These are phyloP conservation scores for Prolemur simus DNA, from an alignment of 2,113 vertebrate genomes.

Conservation along the genomic window DNA sequence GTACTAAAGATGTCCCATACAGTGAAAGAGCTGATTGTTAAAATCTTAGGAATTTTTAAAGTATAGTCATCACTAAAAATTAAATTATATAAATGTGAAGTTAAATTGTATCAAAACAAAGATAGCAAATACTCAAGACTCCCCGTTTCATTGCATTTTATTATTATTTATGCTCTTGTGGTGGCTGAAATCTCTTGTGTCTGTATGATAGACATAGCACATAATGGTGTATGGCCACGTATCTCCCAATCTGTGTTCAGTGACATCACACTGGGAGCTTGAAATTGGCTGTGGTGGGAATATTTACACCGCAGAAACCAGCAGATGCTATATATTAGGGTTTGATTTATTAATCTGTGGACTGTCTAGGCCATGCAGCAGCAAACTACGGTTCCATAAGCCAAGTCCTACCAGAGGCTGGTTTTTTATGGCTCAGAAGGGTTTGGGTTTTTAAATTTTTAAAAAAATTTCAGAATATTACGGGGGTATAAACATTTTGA, in stretches of 20 bases:
- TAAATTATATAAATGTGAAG: background rate
- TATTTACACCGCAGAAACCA: background rate
- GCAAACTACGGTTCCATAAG: background rate
- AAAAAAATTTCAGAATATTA: background rate
- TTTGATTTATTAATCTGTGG: slow-evolving; percentile 28
- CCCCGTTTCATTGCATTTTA: background rate
- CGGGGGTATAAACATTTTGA: too few relatives aligned
- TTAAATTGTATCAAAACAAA: background rate
- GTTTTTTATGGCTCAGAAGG: background rate
- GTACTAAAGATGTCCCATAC: background rate
- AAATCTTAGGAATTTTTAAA: slow-evolving; percentile 35
- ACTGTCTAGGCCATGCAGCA: background rate
- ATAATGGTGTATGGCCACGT: background rate
- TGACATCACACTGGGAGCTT: background rate
- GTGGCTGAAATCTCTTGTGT: background rate
- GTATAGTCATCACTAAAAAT: background rate
- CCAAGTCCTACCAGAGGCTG: background rate
- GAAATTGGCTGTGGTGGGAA: background rate
- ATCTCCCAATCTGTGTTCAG: background rate
- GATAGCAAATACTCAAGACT: background rate
- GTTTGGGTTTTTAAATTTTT: slow-evolving; percentile 23
- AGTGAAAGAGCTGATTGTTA: background rate
- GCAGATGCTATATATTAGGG: background rate
- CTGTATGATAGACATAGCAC: background rate
- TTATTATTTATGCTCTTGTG: background rate